Base-by-base conservation (phyloP, 2,797 vertebrate genomes). In the Paguma larvata region DNA sequence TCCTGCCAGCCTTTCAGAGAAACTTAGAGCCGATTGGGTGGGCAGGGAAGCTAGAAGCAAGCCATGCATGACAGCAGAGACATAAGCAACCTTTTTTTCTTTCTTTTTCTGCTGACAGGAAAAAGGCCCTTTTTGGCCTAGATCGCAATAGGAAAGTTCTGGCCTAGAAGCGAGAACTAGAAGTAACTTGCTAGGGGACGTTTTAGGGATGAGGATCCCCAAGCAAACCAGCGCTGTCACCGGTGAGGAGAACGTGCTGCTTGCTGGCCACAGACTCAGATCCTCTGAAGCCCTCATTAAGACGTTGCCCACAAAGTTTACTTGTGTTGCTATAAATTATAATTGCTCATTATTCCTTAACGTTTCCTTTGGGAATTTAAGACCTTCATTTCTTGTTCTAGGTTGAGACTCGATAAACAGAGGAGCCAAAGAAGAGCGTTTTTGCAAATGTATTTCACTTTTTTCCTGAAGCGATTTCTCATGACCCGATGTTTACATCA, bases 321-420 rank as follows among this genome's bases (percentile, higher is more conserved):
- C 63, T 91, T 78, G 78, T 87, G 63, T 90, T 90, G 68, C 48
- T 68, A 46, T 44, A 72, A 90, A 15, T 91, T 78, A 32, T 68
- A 62, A 89, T 86, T 91, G 41, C 73, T 95, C 44, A 27, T 0
- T 86, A 72, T 95, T 86, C 11, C 77, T 94, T 92, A 15, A 34
- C 25, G 73, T 78, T 78, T 70, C n/a, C 78, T 95, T 93, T 93
- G 56, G 90, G 34, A 48, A 27, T 95, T 85, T 89, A 48, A 73
- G 38, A 27, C 13, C 51, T 92, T 94, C 10, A 10, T 92, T 95
- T 95, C 63, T n/a, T 88, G 80, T 68, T 94, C 84, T 93, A 73
- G 63, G 11, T 89, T 96, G 92, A 93, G 25, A 85, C 18, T 95
- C 95, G 68, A 84, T 92, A 80, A 96, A 78, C 32, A 34, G 62